Evolutionary conservation across 1,140 invertebrate species (phyloP).

Genomic region (Bombus pyrosoma): DNA sequence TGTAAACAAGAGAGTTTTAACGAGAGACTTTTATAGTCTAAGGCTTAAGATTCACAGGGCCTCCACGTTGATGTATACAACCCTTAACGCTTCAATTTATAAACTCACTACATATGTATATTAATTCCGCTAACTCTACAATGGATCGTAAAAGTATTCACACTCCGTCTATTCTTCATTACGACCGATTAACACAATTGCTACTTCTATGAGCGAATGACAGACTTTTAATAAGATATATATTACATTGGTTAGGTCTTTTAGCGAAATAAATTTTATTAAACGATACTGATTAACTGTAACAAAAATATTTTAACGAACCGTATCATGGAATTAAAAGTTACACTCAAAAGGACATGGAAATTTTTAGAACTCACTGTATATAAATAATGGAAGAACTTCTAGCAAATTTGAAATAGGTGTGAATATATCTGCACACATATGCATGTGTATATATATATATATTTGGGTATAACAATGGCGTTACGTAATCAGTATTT

Average conservation of each 20-base stretch:
- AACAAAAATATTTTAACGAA: not conserved
- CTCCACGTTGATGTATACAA: not conserved
- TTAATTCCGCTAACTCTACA: not conserved
- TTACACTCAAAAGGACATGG: not conserved
- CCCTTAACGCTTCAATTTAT: not conserved
- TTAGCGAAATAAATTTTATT: not conserved
- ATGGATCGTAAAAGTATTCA: not conserved
- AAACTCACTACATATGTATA: not conserved
- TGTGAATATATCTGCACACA: not conserved
- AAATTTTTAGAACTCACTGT: not conserved
- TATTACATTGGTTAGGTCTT: not conserved
- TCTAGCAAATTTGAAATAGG: not conserved
- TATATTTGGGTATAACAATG: not conserved
- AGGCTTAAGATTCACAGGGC: not conserved
- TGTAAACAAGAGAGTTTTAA: not conserved
- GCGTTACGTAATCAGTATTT: conserved; percentile 4
- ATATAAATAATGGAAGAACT: not conserved
- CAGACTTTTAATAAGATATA: not conserved
- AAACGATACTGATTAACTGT: not conserved
- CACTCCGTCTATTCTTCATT: not conserved
- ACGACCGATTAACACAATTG: not conserved
- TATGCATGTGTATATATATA: not conserved
- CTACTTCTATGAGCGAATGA: not conserved
- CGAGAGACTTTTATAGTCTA: not conserved
- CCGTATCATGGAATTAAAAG: not conserved